Evolutionary conservation across 2,888 invertebrate genomes (phyloP), one percentile per base, ranked within the genome.

Genomic region (Lacanobia wlatinum): DNA sequence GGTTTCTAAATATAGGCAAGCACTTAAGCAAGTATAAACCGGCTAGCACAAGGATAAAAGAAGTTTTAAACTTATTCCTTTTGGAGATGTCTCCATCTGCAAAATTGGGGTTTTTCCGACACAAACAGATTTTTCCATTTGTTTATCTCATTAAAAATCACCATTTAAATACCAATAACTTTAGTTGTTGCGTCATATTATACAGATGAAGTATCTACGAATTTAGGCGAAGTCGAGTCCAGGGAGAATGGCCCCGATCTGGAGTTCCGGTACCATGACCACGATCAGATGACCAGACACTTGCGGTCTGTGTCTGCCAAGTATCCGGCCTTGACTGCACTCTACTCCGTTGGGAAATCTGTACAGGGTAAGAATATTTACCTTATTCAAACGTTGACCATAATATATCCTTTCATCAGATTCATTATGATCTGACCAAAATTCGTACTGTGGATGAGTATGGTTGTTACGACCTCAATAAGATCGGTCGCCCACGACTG

Each of bases 281-380:
- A 98, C 90, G 98, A 98, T 50, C 97, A 98, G 90, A 97, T 99
- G 97, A 98, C 98, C 55, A 97, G 97, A 83, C 98, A 98, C 93
- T 95, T 99, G 72, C 97, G 98, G 87, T 97, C 98, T 18, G 98
- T 98, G 48, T 98, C 98, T 72, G 97, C 98, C 21, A 96, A 97
- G 62, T 98, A 98, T 94, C 98, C 99, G 0, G 97, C 98, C 82
- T 97, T 99, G 82, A 99, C 99, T 0, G 98, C 98, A 0, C 96
- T 99, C 46, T 99, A 99, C 94, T 98, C 98, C 75, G 98, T 99
- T 88, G 99, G 99, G 75, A 98, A 98, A 93, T 98, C 98, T 46
- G 98, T 98, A 7, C 98, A 98, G 97, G 99, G 98, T 98, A 96
- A 84, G 68, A n/a, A 60, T 18, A 60, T 46, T 48, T n/a, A 18